A percentile compares a stretch with the other conserved stretches of the same genome.
Evolutionary conservation across 2,113 vertebrate species (phyloP).

Genomic region (Dascyllus trimaculatus): DNA sequence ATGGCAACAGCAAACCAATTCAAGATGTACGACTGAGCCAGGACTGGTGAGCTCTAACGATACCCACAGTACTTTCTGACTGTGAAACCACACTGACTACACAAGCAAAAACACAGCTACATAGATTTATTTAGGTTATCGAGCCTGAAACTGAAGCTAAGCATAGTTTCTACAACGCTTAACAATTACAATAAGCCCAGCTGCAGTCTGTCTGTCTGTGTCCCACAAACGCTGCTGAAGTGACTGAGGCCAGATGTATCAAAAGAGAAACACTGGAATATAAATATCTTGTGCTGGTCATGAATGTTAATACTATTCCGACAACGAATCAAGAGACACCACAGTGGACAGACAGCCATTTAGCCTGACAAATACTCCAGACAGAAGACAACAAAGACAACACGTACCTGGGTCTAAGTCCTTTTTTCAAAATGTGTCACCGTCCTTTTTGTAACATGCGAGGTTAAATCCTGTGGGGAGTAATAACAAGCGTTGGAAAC

Average conservation of each 20-base stretch:
- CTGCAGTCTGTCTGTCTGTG: conserved; percentile 41
- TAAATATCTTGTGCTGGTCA: background rate
- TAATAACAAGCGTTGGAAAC: conserved; percentile 29
- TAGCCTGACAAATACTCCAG: conserved; percentile 57
- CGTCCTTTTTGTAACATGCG: conserved; percentile 59
- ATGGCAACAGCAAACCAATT: conserved; percentile 40
- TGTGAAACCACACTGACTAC: conserved; percentile 9
- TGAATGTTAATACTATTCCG: background rate
- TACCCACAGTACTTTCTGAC: conserved; percentile 13
- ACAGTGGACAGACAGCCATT: conserved; percentile 43
- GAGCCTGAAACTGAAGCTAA: conserved; percentile 38
- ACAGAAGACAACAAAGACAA: conserved; percentile 79
- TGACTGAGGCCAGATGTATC: conserved; percentile 33
- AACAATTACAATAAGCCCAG: conserved; percentile 52
- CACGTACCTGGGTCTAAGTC: conserved; percentile 76
- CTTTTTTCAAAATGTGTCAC: conserved; percentile 63
- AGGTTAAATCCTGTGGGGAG: conserved; percentile 57
- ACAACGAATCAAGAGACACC: background rate
- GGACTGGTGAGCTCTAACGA: conserved; percentile 46
- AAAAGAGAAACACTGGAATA: background rate
- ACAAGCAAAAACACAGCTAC: conserved; percentile 19
- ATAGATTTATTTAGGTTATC: conserved; percentile 19
- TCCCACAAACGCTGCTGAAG: conserved; percentile 50
- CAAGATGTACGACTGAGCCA: conserved; percentile 56
- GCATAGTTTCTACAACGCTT: conserved; percentile 62